Evolutionary conservation across 2,797 vertebrate species (phyloP).

Genomic region (Hydrocynus forskahlii): DNA sequence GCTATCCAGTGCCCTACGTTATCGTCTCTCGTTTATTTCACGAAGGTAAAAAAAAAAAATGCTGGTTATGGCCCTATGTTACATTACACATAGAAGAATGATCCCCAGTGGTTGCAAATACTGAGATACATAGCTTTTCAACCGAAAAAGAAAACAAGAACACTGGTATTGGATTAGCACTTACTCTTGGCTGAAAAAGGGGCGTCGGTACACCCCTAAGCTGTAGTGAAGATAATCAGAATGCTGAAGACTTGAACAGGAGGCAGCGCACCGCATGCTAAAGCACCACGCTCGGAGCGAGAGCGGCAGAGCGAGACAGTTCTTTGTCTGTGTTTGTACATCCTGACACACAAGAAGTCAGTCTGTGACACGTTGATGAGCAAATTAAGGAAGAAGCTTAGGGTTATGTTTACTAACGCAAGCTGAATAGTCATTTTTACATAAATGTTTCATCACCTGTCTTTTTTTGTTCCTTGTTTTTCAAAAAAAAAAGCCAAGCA

Average conservation of each 20-base stretch:
- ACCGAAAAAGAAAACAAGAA: background rate
- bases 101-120: background rate
- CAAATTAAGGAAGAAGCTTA: background rate
- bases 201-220: background rate
- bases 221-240: constrained; percentile 25
- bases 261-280: background rate
- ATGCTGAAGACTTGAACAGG: constrained; percentile 8
- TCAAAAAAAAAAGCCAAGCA: background rate
- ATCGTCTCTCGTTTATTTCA: no score
- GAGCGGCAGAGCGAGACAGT: background rate
- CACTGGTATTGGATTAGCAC: background rate
- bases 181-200: background rate
- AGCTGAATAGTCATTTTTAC: background rate
- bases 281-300: background rate
- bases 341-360: background rate
- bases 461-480: background rate
- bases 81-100: background rate
- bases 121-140: background rate
- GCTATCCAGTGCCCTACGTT: no score
- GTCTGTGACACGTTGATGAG: background rate
- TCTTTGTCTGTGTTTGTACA: background rate
- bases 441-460: background rate
- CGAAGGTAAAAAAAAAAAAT: no score
- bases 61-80: no score
- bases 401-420: background rate